A percentile compares a stretch with the other conserved stretches of the same genome.
These are phyloP conservation scores for Pelmatolapia mariae DNA, from an alignment of 2,113 vertebrate genomes.

Conservation along the genomic window DNA sequence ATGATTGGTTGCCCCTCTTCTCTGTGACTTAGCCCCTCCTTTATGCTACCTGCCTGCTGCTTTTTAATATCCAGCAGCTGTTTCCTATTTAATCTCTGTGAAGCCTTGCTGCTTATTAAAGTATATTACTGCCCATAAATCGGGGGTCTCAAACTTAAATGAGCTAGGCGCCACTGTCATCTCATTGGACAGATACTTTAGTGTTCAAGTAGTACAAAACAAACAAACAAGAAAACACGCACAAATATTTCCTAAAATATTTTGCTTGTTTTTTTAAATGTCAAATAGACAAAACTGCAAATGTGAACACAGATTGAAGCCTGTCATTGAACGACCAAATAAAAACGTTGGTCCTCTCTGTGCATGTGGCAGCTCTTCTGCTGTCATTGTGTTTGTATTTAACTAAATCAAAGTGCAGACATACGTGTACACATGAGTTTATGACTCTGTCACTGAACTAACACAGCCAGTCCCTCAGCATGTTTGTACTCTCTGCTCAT, in stretches of 20 bases:
- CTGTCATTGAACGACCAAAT: background rate
- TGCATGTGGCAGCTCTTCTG: background rate
- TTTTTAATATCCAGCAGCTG: background rate
- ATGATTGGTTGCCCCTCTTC: background rate
- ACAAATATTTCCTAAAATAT: background rate
- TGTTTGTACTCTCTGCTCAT: background rate
- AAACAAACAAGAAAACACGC: background rate
- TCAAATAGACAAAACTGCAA: background rate
- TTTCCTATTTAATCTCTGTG: background rate
- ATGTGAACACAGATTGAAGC: background rate
- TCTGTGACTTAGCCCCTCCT: background rate
- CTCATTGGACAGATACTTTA: background rate
- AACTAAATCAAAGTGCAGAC: background rate
- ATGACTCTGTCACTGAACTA: background rate
- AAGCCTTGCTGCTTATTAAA: background rate
- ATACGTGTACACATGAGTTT: background rate
- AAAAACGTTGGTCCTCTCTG: background rate
- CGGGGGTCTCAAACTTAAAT: background rate
- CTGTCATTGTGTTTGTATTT: background rate
- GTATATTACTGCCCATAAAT: background rate
- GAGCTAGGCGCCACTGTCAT: background rate
- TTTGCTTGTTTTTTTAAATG: background rate
- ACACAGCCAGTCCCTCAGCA: background rate
- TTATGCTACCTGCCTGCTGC: background rate
- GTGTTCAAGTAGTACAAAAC: background rate